A percentile compares a stretch with the other conserved stretches of the same genome.
phyloP scores from a whole-genome alignment of 2,113 vertebrate genomes.

The Oryzias javanicus region DNA sequence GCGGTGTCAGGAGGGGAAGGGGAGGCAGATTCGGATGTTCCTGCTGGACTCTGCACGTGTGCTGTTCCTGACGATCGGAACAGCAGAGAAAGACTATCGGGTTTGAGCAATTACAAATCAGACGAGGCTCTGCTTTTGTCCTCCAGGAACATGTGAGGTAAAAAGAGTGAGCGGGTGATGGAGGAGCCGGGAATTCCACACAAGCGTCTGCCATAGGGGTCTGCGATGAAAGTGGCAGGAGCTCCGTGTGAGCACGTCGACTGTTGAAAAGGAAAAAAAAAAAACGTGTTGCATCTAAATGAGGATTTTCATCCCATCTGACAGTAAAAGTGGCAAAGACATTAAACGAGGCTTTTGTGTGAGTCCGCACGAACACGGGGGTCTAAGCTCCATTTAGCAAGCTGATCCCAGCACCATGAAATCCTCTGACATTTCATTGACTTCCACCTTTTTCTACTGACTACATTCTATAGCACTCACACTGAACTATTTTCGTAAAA shows the following conservation, averaged over 20 bases:
- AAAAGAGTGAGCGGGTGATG: slow-evolving; percentile 16
- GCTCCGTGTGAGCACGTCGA: slow-evolving; percentile 19
- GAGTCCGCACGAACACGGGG: too few relatives aligned
- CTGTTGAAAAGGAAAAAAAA: not conserved
- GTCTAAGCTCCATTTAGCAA: too few relatives aligned
- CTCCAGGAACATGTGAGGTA: slow-evolving; percentile 42
- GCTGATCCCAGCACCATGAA: not conserved
- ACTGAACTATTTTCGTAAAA: not conserved
- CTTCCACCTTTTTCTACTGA: not conserved
- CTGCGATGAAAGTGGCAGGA: slow-evolving; percentile 35
- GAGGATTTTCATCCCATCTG: slow-evolving; percentile 52
- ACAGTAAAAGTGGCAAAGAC: slow-evolving; percentile 6
- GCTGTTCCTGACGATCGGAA: slow-evolving; percentile 31
- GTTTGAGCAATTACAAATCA: slow-evolving; percentile 44
- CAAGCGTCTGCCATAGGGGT: slow-evolving; percentile 55
- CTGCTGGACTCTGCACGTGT: slow-evolving; percentile 25
- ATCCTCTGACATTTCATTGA: slow-evolving; percentile 1
- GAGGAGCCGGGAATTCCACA: slow-evolving; percentile 16
- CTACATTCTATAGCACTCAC: not conserved
- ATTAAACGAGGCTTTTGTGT: slow-evolving; percentile 28
- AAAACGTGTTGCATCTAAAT: slow-evolving; percentile 52
- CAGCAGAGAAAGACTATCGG: not conserved
- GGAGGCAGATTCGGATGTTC: slow-evolving; percentile 38
- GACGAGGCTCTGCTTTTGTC: slow-evolving; percentile 32
- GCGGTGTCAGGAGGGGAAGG: slow-evolving; percentile 43